Evolutionary conservation across 2,113 vertebrate species (phyloP).

Genomic region (Aix galericulata): DNA sequence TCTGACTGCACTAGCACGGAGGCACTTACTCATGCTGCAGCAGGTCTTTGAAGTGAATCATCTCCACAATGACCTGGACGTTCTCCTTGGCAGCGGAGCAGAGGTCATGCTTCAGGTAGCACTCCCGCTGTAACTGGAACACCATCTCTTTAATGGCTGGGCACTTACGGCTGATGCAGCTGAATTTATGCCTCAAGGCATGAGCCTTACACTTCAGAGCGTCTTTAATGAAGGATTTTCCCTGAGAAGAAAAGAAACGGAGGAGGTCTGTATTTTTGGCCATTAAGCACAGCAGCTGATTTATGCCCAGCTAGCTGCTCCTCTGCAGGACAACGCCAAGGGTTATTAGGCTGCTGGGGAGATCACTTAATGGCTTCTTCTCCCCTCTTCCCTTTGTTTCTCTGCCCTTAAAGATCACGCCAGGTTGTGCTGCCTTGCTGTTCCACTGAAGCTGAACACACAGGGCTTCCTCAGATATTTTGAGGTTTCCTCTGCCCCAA

Average conservation of each 20-base stretch:
- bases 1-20: conserved; percentile 44
- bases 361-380: neutral
- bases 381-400: neutral
- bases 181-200: conserved; percentile 93
- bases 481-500: neutral
- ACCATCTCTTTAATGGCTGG: conserved; percentile 98
- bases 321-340: conserved; percentile 38
- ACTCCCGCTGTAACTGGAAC: conserved; percentile 95
- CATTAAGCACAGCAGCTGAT: conserved; percentile 60
- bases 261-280: conserved; percentile 51
- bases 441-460: neutral
- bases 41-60: conserved; percentile 98
- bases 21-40: conserved; percentile 94
- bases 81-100: conserved; percentile 96
- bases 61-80: conserved; percentile 94
- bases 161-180: conserved; percentile 98
- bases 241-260: conserved; percentile 78
- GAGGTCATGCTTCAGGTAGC: conserved; percentile 95
- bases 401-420: neutral
- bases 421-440: neutral
- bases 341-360: conserved; percentile 35
- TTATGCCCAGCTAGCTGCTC: conserved; percentile 59
- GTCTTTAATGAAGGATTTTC: conserved; percentile 99
- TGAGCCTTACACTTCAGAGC: conserved; percentile 97
- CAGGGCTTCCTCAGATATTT: neutral